Conservation (phyloP, 2,888 invertebrate genomes). For the Fragum sueziense region DNA sequence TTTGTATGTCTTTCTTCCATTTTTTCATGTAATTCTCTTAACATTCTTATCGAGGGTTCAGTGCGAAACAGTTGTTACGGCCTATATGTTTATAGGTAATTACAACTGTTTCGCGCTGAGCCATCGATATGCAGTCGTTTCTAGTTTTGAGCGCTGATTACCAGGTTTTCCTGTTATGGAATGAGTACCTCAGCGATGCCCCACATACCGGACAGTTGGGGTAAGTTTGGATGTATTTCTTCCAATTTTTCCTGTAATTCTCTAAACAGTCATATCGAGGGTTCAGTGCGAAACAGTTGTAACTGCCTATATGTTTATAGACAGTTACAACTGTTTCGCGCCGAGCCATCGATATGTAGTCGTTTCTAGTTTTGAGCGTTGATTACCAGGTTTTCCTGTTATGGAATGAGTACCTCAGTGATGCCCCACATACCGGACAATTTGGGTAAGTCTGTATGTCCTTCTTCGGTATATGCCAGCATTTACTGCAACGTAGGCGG, state of each 20-base stretch:
- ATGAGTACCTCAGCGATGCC: slow-evolving; percentile 63
- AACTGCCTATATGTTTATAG: background rate
- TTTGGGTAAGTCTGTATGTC: slow-evolving; percentile 75
- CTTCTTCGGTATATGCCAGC: slow-evolving; percentile 81
- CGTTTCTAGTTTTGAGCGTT: no score
- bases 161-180: slow-evolving; percentile 53
- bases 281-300: background rate
- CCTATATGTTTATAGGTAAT: no score
- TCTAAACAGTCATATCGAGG: background rate
- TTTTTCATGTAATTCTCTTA: no score
- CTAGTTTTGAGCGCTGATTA: no score
- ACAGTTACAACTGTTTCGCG: background rate
- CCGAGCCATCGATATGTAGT: background rate
- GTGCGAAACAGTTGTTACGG: no score
- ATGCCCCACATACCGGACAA: slow-evolving; percentile 73
- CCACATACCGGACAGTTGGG: slow-evolving; percentile 75
- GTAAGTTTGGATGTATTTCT: slow-evolving; percentile 77
- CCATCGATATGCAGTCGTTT: no score
- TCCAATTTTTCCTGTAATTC: no score
- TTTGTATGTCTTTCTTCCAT: slow-evolving; percentile 78
- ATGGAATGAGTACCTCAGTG: slow-evolving; percentile 63
- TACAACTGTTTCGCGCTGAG: no score
- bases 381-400: slow-evolving; percentile 53
- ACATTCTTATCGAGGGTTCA: no score
- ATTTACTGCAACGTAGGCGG: slow-evolving; percentile 77